Percentiles rank a stretch among this genome's conserved stretches.
Evolutionary conservation across 2,113 vertebrate genomes (phyloP).

Genomic region (Mesembrinibis cayennensis): DNA sequence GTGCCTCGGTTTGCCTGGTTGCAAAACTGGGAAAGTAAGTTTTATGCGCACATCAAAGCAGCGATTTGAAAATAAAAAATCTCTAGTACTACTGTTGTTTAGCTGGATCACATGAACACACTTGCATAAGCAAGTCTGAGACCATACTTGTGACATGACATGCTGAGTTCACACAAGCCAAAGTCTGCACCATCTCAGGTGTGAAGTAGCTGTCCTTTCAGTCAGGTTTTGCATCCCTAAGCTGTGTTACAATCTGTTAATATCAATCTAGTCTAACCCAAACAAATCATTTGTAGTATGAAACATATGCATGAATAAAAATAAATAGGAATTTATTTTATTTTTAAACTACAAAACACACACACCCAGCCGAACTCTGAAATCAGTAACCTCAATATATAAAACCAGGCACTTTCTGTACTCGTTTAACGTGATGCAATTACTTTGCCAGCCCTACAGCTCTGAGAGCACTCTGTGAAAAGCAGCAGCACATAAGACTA

Average conservation of each 20-base stretch:
- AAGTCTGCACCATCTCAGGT: neutral
- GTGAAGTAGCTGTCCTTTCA: neutral
- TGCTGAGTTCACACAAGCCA: neutral
- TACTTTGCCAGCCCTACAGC: neutral
- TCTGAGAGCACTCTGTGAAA: neutral
- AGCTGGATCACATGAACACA: neutral
- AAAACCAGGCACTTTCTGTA: neutral
- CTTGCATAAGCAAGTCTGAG: neutral
- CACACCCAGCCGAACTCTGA: neutral
- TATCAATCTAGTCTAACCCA: neutral
- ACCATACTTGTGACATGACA: neutral
- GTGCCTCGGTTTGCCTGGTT: neutral
- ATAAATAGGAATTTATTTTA: neutral
- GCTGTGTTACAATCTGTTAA: neutral
- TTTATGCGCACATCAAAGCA: neutral
- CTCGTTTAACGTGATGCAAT: neutral
- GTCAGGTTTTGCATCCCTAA: neutral
- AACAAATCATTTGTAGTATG: neutral
- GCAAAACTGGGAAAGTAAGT: neutral
- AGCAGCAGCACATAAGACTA: neutral
- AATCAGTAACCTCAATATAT: neutral
- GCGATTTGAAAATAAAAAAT: neutral
- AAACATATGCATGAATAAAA: neutral
- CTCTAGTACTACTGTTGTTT: neutral
- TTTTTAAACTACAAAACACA: neutral